phyloP scores from a whole-genome alignment of 2,888 invertebrate genomes.

The Zonitis immaculata region DNA sequence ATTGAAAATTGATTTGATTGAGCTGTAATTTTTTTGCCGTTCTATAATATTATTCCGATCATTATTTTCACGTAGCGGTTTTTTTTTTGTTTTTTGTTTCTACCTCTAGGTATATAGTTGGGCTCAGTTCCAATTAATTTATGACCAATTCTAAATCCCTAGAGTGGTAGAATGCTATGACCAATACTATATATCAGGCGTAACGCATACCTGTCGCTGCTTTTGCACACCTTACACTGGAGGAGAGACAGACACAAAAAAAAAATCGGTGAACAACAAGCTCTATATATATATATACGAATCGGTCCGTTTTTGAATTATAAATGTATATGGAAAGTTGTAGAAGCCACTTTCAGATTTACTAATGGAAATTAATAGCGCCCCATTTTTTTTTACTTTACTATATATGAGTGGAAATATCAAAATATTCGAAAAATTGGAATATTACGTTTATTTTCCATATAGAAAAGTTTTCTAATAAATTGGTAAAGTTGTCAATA shows the following conservation, averaged over 20 bases:
- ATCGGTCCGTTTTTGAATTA: conserved; percentile 19
- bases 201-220: background rate
- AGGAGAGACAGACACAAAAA: too few relatives aligned
- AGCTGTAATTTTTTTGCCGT: too few relatives aligned
- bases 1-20: too few relatives aligned
- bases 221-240: background rate
- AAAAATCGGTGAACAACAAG: too few relatives aligned
- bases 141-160: conserved; percentile 7
- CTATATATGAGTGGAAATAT: background rate
- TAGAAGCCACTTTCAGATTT: conserved; percentile 28
- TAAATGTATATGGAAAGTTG: conserved; percentile 30
- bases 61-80: background rate
- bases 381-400: background rate
- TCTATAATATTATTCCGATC: background rate
- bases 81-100: background rate
- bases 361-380: conserved; percentile 32
- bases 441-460: conserved; percentile 4
- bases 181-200: background rate
- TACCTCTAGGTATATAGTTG: background rate
- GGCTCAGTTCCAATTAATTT: conserved; percentile 5
- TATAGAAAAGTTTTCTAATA: conserved; percentile 18
- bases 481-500: conserved; percentile 17
- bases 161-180: conserved; percentile 4
- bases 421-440: background rate
- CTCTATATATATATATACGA: too few relatives aligned